A percentile compares a stretch with the other conserved stretches of the same genome.
phyloP scores from a whole-genome alignment of 2,888 invertebrate genomes.

The Marasmarcha lunaedactyla region DNA sequence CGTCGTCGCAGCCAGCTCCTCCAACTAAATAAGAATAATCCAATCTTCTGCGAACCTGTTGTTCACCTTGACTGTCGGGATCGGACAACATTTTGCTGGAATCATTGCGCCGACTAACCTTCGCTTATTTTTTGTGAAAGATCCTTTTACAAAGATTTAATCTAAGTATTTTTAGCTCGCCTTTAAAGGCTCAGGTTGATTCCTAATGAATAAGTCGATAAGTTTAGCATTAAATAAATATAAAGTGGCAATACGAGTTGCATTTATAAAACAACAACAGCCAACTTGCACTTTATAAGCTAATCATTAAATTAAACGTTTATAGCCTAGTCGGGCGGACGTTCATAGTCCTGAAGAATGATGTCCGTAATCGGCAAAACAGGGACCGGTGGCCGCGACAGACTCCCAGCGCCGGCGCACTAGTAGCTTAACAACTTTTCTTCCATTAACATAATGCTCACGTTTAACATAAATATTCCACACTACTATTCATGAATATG shows the following conservation, averaged over 20 bases:
- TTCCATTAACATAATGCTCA: slow-evolving; percentile 44
- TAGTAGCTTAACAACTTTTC: slow-evolving; percentile 29
- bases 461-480: slow-evolving; percentile 15
- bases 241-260: too few relatives aligned
- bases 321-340: too few relatives aligned
- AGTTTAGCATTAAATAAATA: too few relatives aligned
- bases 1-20: slow-evolving; percentile 24
- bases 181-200: too few relatives aligned
- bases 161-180: too few relatives aligned
- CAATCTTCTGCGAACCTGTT: slow-evolving; percentile 39
- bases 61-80: slow-evolving; percentile 36
- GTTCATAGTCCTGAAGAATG: slow-evolving; percentile 8
- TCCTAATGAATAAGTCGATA: too few relatives aligned
- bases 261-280: too few relatives aligned
- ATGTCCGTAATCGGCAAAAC: slow-evolving; percentile 14
- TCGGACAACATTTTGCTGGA: slow-evolving; percentile 31
- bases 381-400: slow-evolving; percentile 9
- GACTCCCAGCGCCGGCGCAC: slow-evolving; percentile 5
- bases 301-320: too few relatives aligned
- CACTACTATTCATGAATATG: neutral
- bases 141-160: too few relatives aligned
- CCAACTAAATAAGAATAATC: slow-evolving; percentile 28
- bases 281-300: too few relatives aligned
- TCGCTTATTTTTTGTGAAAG: too few relatives aligned
- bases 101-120: too few relatives aligned